A percentile compares a stretch with the other conserved stretches of the same genome.
These are phyloP conservation scores for Phycodurus eques DNA, from an alignment of 2,113 vertebrate species.

Conservation along the genomic window DNA sequence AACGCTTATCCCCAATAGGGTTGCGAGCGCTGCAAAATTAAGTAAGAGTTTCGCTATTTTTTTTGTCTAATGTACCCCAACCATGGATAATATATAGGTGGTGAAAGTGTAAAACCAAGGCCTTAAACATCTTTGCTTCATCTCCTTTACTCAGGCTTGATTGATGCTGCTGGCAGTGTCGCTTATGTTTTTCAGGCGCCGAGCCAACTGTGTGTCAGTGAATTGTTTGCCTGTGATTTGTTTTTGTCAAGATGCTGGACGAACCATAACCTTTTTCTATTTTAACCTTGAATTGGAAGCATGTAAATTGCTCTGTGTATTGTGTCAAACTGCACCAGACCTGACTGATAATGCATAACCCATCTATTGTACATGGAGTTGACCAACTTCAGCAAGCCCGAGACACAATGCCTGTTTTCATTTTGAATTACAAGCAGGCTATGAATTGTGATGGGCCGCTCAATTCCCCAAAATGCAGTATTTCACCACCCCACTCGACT, in stretches of 20 bases:
- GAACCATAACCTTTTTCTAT: conserved; percentile 23
- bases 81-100: neutral
- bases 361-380: conserved; percentile 28
- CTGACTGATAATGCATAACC: conserved; percentile 25
- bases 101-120: conserved; percentile 15
- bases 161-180: conserved; percentile 65
- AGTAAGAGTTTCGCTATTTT: neutral
- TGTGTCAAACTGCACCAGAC: conserved; percentile 20
- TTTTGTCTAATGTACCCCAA: neutral
- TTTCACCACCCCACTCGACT: conserved; percentile 45
- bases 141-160: conserved; percentile 23
- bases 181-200: conserved; percentile 26
- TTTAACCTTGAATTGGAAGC: conserved; percentile 36
- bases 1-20: no score
- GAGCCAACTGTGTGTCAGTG: conserved; percentile 17
- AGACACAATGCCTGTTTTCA: conserved; percentile 50
- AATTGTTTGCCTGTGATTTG: conserved; percentile 6
- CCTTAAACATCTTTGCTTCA: conserved; percentile 11
- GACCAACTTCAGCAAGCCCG: conserved; percentile 24
- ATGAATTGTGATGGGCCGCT: conserved; percentile 37
- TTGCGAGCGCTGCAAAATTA: neutral
- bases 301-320: conserved; percentile 47
- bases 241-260: neutral
- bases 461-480: conserved; percentile 48
- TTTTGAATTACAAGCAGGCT: conserved; percentile 42